Evolutionary conservation across 2,113 vertebrate genomes (phyloP), one percentile per base, ranked within the genome.

Genomic region (Eubucco bourcierii): DNA sequence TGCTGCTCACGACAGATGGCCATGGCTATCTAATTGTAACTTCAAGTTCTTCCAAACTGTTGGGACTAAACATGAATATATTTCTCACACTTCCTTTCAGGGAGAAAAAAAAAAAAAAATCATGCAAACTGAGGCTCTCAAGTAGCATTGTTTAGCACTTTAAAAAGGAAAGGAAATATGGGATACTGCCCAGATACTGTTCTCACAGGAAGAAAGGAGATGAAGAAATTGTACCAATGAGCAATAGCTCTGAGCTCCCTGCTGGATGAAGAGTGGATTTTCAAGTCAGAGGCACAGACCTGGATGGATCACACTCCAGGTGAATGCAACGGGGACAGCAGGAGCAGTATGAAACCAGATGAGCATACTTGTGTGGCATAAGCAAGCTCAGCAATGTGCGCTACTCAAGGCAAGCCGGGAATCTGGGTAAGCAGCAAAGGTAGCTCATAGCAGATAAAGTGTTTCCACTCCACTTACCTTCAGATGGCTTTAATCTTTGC

Each of bases 21-120:
- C 66, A 34, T 73, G 63, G 97, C 96, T 94, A 92, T 96, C 95
- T 98, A 97, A 94, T 95, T 98, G 97, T 95, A 96, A 97, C 95
- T 97, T 98, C 97, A 97, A 97, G 95, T 96, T 97, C 97, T 97
- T 97, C 96, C 97, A 98, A 98, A 98, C 97, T 97, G 95, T 97
- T 95, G 92, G 93, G 97, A 98, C 98, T 98, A 97, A 98, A 98
- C 98, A 99, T 98, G 98, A 98, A 98, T 90, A 96, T 72, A 89
- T 90, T 95, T 78, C 94, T 98, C 94, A 96, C 94, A 95, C 80
- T 96, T 95, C 56, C 85, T 84, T 93, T 73, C 5, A 67, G 37
- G 37, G 37, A n/a, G 37, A 72, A 91, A 77, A 74, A 80, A 59
- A 53, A 28, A 74, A 74, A 78, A 90, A 91, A 83, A 90, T 14